Base-by-base conservation (phyloP, 2,797 vertebrate species). In the Simalia tracyae region DNA sequence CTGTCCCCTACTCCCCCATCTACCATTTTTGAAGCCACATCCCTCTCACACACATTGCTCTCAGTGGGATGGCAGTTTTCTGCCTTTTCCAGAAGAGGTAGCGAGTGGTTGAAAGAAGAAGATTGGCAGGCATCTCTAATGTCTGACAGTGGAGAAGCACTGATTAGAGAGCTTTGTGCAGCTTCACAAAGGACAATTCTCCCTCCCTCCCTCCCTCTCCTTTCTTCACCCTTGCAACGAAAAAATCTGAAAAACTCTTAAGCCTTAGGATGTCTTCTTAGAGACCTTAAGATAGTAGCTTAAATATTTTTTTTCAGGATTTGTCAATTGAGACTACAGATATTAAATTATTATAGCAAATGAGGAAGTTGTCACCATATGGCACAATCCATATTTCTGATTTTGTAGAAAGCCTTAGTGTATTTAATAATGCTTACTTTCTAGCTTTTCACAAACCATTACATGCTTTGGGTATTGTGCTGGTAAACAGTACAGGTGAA, bases 401-500 rank as follows among this genome's bases (percentile, higher is more conserved):
- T 36, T 59, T 42, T 81, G 7, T 66, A 59, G 8, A 36, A 66
- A 64, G 28, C n/a, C 9, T 11, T 19, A 36, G 26, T 54, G 2
- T 90, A 22, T 86, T 90, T 31, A 86, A 64, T 64, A 31, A 14
- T 31, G 10, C 54, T 26, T 86, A 22, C 2, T 90, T 54, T 60
- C 50, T 57, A 66, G 57, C 84, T 28, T 46, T 72, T n/a, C 56
- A 59, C 59, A 42, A 59, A 36, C 9, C 15, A 86, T 0, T 54
- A 1, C 2, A 36, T 17, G 26, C n/a, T 89, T 85, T 66, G 26
- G 61, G 68, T 88, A 84, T 72, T 22, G 46, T 91, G 0, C 95
- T 84, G 0, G 92, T 72, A 0, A 3, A 93, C 96, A 92, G 95
- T 92, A 97, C 31, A n/a, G n/a, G n/a, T n/a, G n/a, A n/a, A n/a